Base-by-base conservation (phyloP, 2,113 vertebrate genomes). In the Phoenicopterus ruber region DNA sequence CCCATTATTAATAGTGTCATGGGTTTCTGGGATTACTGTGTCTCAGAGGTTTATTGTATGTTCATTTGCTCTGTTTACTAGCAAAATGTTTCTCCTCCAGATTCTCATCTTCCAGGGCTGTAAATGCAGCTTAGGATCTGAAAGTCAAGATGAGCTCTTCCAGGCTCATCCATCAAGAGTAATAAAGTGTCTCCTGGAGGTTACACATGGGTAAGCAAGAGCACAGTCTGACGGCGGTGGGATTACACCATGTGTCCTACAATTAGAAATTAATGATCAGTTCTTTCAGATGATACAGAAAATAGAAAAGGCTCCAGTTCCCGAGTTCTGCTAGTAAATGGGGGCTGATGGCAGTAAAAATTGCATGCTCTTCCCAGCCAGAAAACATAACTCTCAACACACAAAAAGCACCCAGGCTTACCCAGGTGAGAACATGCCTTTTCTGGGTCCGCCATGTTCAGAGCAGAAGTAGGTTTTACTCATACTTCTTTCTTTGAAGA, bases 211-310 rank as follows among this genome's bases (percentile, higher is more conserved):
- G 44, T 88, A 95, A 93, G 87, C 93, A 94, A 89, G 70, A 91
- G 91, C 84, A 89, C 22, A 73, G 46, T 44, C 82, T 94, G 89
- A 93, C 7, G 3, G 78, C 4, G 0, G 46, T 50, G 82, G 82
- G 93, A 93, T 95, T 93, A 82, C 87, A 83, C 78, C 1, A 1
- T 73, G 91, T 91, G 91, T 94, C 80, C 81, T 85, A 47, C 93
- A 95, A 97, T 95, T 97, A 97, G 96, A 94, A 93, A 97, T 81
- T 93, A 95, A 95, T 90, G 91, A 96, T 83, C 74, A 74, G 17
- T 96, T 88, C 71, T 82, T 85, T 88, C 69, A 89, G 50, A 85
- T 29, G 73, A 77, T 85, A 54, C 59, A 86, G 89, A 91, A 77
- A 81, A 31, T 17, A 94, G 87, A 85, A 96, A 95, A 91, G 50